Evolutionary conservation across 1,140 invertebrate species (phyloP).

Genomic region (Xylocopa sonorina): DNA sequence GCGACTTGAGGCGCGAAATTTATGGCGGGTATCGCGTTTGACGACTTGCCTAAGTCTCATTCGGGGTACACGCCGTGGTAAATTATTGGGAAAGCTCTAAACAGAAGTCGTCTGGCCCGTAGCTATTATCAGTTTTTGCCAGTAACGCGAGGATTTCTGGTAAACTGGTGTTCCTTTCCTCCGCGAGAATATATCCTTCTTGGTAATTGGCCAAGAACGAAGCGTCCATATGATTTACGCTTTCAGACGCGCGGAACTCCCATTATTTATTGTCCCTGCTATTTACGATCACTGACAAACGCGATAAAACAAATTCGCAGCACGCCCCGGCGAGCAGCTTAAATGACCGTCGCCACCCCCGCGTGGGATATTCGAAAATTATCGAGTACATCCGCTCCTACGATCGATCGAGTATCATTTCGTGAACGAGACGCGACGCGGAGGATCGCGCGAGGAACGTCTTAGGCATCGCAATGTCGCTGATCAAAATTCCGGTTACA

Average conservation of each 20-base stretch:
- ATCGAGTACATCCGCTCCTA: background rate
- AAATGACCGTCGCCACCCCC: no score
- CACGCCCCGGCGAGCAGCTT: background rate
- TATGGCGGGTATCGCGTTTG: background rate
- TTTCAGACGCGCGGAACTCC: background rate
- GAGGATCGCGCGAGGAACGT: background rate
- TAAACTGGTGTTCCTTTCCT: background rate
- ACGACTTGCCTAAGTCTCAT: background rate
- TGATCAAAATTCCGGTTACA: conserved; percentile 37
- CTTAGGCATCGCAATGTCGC: conserved; percentile 10
- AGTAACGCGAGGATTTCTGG: conserved; percentile 12
- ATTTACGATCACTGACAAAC: conserved; percentile 6
- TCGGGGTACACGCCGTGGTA: no score
- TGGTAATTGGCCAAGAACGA: conserved; percentile 34
- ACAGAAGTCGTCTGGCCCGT: background rate
- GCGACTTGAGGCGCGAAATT: background rate
- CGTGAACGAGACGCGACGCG: background rate
- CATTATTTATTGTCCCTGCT: conserved; percentile 14
- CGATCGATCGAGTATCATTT: background rate
- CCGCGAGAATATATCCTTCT: conserved; percentile 6
- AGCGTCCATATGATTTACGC: conserved; percentile 12
- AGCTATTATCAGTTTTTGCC: conserved; percentile 20
- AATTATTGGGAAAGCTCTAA: background rate
- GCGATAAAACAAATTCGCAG: background rate
- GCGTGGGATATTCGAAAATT: background rate